A percentile compares a stretch with the other conserved stretches of the same genome.
Evolutionary conservation across 2,888 invertebrate genomes (phyloP).

Genomic region (Aphodius granarius): DNA sequence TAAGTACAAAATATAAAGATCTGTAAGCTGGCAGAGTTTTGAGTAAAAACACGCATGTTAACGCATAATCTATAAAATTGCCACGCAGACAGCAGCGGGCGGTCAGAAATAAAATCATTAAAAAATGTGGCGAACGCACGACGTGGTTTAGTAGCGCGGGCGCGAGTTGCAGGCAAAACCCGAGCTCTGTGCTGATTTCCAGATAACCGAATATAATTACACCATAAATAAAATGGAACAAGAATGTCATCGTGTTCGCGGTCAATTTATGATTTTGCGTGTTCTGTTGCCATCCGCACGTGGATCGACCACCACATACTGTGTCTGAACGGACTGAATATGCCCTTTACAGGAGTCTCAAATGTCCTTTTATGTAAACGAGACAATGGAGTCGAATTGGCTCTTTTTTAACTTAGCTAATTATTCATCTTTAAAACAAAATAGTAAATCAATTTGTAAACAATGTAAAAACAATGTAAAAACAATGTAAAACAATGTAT

Average conservation of each 20-base stretch:
- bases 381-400: no score
- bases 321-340: neutral
- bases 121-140: slow-evolving; percentile 26
- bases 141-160: slow-evolving; percentile 12
- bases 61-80: slow-evolving; percentile 17
- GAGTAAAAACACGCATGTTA: slow-evolving; percentile 25
- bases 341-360: neutral
- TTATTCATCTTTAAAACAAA: no score
- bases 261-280: slow-evolving; percentile 44
- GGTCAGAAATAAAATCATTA: slow-evolving; percentile 33
- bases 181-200: slow-evolving; percentile 35
- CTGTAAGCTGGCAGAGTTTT: no score
- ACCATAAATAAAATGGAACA: slow-evolving; percentile 43
- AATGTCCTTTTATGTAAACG: slow-evolving; percentile 4
- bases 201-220: slow-evolving; percentile 43
- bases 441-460: no score
- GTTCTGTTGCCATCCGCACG: slow-evolving; percentile 37
- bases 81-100: slow-evolving; percentile 23
- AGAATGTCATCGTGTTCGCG: slow-evolving; percentile 43
- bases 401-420: no score
- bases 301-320: neutral
- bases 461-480: no score
- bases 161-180: slow-evolving; percentile 29
- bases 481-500: no score
- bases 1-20: no score